Base-by-base conservation (phyloP, 2,797 vertebrate genomes). In the Okamejei kenojei region DNA sequence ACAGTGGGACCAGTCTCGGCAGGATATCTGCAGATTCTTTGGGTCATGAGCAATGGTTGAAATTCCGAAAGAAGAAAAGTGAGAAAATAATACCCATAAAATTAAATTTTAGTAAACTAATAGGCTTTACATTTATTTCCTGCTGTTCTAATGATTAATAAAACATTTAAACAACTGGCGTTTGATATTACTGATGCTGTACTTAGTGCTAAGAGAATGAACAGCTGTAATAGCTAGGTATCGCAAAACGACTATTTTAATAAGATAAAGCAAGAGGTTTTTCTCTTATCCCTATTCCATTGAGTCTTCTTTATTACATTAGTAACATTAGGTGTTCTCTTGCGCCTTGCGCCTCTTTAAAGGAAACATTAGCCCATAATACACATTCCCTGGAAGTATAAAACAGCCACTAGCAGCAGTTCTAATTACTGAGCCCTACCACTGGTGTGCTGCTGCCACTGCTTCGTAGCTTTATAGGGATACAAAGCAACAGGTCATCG, bases 401-500 rank as follows among this genome's bases (percentile, higher is more conserved):
- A 93, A 73, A 7, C 17, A 73, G 93, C 35, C 93, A 23, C 54
- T 93, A 73, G 45, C 94, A 95, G 94, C 94, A 95, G 95, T 32
- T 93, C 93, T 0, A 0, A 84, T 71, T 94, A 93, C 1, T 29
- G 93, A 93, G 88, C 82, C 93, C 88, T 90, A 94, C 94, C 94
- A 94, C 90, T 79, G 94, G 93, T 93, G 94, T 93, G 94, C 93
- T 17, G 82, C 76, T 79, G 90, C 94, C 93, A 45, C 0, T 82
- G 94, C 93, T 7, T 68, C 90, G 93, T 94, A 95, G 93, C 13
- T 93, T 95, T 96, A 96, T 96, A 96, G 95, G 95, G 95, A 96
- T 95, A 95, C 95, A 95, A 91, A 95, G 95, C 91, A 35, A 93
- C 54, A 93, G 95, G 94, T 94, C 96, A 95, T 95, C 94, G 95